Percentiles rank a stretch among this genome's conserved stretches.
Conservation (phyloP, 2,113 vertebrate species). For the Plecturocebus donacophilus region DNA sequence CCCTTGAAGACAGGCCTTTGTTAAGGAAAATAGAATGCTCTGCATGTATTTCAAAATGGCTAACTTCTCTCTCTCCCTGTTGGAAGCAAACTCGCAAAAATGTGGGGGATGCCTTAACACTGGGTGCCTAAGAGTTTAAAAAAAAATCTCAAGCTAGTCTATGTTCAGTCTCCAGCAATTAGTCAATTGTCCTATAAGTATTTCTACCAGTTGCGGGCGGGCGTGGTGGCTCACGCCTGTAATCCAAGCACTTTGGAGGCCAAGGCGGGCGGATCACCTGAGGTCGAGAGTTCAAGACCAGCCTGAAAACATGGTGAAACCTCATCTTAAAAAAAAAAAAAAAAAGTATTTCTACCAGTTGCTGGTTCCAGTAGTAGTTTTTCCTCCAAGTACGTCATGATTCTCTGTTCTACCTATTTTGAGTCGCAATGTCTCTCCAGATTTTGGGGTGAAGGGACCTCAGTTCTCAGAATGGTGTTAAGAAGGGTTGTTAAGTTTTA, state of each 20-base stretch:
- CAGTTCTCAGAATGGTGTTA: not conserved
- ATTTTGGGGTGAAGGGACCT: not conserved
- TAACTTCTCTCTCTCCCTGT: not conserved
- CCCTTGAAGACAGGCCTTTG: not conserved
- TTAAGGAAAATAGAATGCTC: not conserved
- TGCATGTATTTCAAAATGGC: not conserved
- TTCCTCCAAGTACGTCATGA: not conserved
- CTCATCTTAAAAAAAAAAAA: no score
- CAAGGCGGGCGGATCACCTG: no score
- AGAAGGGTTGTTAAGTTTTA: not conserved
- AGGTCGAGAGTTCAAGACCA: no score
- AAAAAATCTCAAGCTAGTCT: not conserved
- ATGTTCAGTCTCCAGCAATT: not conserved
- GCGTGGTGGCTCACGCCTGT: no score
- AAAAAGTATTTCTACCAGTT: constrained; percentile 13
- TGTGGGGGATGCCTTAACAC: not conserved
- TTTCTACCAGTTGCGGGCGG: not conserved
- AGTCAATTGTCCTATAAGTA: not conserved
- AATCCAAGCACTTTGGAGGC: no score
- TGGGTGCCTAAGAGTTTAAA: not conserved
- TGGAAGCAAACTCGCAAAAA: constrained; percentile 38
- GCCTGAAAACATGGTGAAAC: no score
- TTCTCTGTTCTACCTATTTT: not conserved
- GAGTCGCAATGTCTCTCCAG: not conserved
- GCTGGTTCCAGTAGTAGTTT: not conserved